These are phyloP conservation scores for Caerostris extrusa DNA, from an alignment of 1,140 invertebrate genomes.

Conservation along the genomic window DNA sequence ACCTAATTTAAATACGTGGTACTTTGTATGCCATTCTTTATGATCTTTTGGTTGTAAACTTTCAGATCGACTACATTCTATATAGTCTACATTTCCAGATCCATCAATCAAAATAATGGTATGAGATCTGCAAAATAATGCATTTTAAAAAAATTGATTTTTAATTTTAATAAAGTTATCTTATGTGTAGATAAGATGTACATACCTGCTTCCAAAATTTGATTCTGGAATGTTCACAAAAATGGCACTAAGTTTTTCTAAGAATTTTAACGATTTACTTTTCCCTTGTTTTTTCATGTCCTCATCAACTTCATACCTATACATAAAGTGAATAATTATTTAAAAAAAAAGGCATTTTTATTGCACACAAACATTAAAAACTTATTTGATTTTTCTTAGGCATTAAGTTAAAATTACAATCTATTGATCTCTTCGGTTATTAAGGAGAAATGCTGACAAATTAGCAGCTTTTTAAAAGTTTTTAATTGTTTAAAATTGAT, in stretches of 20 bases:
- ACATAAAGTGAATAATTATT: not conserved
- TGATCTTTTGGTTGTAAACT: slow-evolving; percentile 79
- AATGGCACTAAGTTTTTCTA: slow-evolving; percentile 85
- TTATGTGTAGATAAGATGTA: not conserved
- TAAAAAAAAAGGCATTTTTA: not conserved
- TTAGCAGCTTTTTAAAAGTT: no score
- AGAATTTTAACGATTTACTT: slow-evolving; percentile 79
- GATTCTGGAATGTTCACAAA: slow-evolving; percentile 85
- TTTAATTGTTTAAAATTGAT: no score
- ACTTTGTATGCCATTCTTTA: slow-evolving; percentile 23
- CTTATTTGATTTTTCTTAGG: no score
- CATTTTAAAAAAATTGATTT: no score
- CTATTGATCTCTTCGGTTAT: no score
- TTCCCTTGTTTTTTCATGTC: slow-evolving; percentile 80
- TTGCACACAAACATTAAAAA: no score
- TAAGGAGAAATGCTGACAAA: no score
- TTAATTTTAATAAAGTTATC: not conserved
- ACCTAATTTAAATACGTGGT: slow-evolving; percentile 18
- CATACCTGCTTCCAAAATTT: slow-evolving; percentile 87
- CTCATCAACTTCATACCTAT: slow-evolving; percentile 80
- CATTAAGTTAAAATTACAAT: no score
- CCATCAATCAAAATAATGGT: slow-evolving; percentile 86
- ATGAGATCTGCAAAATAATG: slow-evolving; percentile 58
- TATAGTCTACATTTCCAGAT: slow-evolving; percentile 85
- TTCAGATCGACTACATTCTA: slow-evolving; percentile 85